Evolutionary conservation across 2,888 invertebrate genomes (phyloP), one percentile per base, ranked within the genome.

Genomic region (Horisme vitalbata): DNA sequence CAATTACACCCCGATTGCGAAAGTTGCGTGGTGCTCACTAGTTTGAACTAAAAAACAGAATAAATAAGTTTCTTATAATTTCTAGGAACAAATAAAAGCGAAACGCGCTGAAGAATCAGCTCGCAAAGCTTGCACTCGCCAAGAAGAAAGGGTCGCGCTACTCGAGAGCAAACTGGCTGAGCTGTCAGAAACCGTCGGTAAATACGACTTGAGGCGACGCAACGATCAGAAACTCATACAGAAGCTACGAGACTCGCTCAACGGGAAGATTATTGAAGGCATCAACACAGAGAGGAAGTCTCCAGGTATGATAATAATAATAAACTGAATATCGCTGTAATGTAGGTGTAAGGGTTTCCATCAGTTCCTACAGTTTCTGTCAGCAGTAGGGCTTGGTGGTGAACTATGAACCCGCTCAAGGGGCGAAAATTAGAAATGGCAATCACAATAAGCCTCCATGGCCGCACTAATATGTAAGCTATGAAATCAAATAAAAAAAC

Each of bases 101-200:
- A 88, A 92, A 52, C 91, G 93, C 33, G 94, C 94, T 0, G 96
- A 96, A 64, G 94, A 94, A 46, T 91, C 93, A 10, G 93, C 95
- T 0, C 91, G 92, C 35, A 91, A 91, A 55, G 87, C 93, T 23
- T 93, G 94, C 46, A 91, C 92, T 0, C 87, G 93, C 1, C 95
- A 95, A 59, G 96, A 96, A 71, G 93, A 94, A 43, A 87, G 96
- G 48, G 95, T 96, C 0, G 93, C 94, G 0, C 90, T 93, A 34
- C 86, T 97, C 36, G 96, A 97, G 77, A 91, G 92, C 2, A 91
- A 93, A 53, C 76, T 96, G 10, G 94, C 96, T 0, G 96, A 97
- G 67, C 79, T 97, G 15, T 96, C 96, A 0, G 92, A 93, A 41
- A 94, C 94, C 0, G 93, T 96, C 2, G 96, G 96, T 0, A 92